Percentiles rank a stretch among this genome's conserved stretches.
These are phyloP conservation scores for Lydus trimaculatus DNA, from an alignment of 2,888 invertebrate species.

Conservation along the genomic window DNA sequence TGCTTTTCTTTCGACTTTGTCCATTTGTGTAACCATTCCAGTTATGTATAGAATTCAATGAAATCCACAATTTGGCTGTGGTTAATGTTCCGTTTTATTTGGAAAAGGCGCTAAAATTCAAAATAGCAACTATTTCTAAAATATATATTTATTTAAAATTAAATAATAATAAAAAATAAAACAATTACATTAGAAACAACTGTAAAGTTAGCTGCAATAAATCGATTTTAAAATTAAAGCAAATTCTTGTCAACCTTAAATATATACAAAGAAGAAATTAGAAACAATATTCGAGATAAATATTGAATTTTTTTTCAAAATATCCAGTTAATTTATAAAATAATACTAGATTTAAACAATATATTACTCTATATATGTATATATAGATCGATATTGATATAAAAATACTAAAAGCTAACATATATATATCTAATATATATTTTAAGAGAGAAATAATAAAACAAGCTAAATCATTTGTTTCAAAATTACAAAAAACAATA, in stretches of 20 bases:
- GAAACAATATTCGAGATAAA: background rate
- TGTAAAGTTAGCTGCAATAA: background rate
- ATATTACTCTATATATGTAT: too few species aligned
- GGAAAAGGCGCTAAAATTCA: background rate
- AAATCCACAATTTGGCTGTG: too few species aligned
- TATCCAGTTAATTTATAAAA: background rate
- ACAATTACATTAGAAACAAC: background rate
- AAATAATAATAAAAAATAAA: background rate
- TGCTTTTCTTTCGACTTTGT: too few species aligned
- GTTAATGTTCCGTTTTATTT: background rate
- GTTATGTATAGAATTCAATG: too few species aligned
- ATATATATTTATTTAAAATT: background rate
- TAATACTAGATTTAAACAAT: background rate
- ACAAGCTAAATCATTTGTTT: background rate
- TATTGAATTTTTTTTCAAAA: background rate
- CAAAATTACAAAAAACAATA: slow-evolving; percentile 14
- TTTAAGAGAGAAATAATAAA: background rate
- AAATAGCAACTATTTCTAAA: background rate
- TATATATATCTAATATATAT: background rate
- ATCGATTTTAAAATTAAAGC: background rate
- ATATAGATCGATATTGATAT: background rate
- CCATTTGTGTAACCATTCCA: too few species aligned
- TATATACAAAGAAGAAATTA: background rate
- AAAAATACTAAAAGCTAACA: background rate
- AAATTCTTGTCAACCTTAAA: background rate